Percentiles rank a stretch among this genome's conserved stretches.
Evolutionary conservation across 2,797 vertebrate genomes (phyloP).

Genomic region (Rhabdophis nuchalis): DNA sequence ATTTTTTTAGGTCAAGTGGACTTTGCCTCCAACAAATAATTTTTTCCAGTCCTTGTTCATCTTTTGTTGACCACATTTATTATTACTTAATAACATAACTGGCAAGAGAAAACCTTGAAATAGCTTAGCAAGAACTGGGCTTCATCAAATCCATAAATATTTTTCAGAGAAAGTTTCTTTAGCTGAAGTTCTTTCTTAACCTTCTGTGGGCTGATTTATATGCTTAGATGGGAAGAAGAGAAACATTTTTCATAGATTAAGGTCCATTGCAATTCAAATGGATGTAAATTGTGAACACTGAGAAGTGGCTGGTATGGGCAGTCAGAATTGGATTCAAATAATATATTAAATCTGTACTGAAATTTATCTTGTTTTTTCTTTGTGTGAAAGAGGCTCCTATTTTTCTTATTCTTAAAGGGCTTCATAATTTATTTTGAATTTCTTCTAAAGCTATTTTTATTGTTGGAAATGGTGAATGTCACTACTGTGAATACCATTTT

Average conservation of each 20-base stretch:
- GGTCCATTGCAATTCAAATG: not conserved
- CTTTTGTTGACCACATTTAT: not conserved
- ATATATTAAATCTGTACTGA: not conserved
- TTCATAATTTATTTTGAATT: not conserved
- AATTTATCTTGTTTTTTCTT: not conserved
- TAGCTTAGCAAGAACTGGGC: not conserved
- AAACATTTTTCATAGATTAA: not conserved
- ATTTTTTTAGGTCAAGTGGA: not conserved
- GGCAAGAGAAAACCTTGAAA: not conserved
- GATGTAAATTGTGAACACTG: not conserved
- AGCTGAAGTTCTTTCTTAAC: not conserved
- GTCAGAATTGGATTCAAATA: not conserved
- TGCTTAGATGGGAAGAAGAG: not conserved
- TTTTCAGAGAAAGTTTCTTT: not conserved
- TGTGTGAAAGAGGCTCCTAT: not conserved
- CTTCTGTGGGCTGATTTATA: not conserved
- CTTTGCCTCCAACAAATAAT: not conserved
- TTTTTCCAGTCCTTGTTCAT: not conserved
- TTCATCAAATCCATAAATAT: not conserved
- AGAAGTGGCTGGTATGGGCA: not conserved
- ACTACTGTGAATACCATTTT: not conserved
- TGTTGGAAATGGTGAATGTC: not conserved
- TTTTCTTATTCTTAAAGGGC: not conserved
- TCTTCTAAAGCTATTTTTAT: not conserved
- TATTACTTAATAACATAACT: not conserved